These are phyloP conservation scores for Drosophila austrosaltans DNA, from an alignment of 2,888 invertebrate species.

Conservation along the genomic window DNA sequence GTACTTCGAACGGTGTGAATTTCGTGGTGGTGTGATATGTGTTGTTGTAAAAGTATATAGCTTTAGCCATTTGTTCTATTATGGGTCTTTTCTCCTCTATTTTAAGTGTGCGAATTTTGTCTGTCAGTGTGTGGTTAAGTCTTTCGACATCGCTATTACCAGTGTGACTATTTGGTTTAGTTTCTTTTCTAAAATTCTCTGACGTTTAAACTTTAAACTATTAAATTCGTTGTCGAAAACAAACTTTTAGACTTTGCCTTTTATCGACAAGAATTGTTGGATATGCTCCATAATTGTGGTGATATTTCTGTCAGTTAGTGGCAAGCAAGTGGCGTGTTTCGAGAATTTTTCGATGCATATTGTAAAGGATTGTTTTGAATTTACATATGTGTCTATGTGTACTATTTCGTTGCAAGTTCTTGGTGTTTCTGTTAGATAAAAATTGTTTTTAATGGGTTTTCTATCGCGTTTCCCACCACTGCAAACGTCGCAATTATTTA, in stretches of 20 bases:
- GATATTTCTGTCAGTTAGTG: not conserved
- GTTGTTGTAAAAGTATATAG: not conserved
- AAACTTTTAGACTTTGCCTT: constrained; percentile 4
- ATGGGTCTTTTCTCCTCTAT: constrained; percentile 4
- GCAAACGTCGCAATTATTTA: constrained; percentile 13
- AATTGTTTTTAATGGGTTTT: constrained; percentile 2
- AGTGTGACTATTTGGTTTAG: constrained; percentile 3
- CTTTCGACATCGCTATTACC: not conserved
- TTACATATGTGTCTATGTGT: constrained; percentile 3
- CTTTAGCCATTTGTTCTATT: constrained; percentile 5
- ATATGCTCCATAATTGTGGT: not conserved
- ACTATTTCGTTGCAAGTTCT: constrained; percentile 1
- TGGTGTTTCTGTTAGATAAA: constrained; percentile 8
- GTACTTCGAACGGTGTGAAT: not conserved
- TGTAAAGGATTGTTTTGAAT: constrained; percentile 6
- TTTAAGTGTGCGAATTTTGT: not conserved
- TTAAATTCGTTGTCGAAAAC: constrained; percentile 4
- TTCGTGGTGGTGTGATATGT: not conserved
- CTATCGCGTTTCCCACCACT: not conserved
- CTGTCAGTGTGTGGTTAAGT: not conserved
- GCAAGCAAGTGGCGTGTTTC: not conserved
- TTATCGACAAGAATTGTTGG: constrained; percentile 1
- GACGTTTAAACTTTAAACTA: not conserved
- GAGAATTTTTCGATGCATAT: constrained; percentile 3
- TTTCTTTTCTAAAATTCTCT: not conserved